Evolutionary conservation across 2,797 vertebrate species (phyloP).

Genomic region (Sebastes minor): DNA sequence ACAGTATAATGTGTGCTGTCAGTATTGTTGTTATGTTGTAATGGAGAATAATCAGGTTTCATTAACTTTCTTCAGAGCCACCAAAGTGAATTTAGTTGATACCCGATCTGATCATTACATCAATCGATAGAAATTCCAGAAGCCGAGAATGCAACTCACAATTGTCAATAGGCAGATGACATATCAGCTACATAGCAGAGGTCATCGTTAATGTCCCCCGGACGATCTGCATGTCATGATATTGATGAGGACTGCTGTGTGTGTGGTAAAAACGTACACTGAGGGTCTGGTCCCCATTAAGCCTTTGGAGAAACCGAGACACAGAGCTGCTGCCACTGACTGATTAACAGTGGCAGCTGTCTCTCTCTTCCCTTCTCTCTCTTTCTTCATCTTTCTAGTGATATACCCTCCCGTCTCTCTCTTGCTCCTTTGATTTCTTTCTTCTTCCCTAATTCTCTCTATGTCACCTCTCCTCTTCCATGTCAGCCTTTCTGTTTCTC

Average conservation of each 20-base stretch:
- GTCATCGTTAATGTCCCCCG: neutral
- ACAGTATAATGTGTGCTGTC: no score
- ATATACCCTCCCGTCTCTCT: constrained; percentile 19
- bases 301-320: constrained; percentile 41
- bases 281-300: constrained; percentile 34
- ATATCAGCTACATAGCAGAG: neutral
- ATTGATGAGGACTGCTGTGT: neutral
- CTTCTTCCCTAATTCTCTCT: neutral
- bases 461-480: neutral
- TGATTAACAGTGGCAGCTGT: constrained; percentile 67
- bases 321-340: constrained; percentile 54
- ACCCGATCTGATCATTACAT: neutral
- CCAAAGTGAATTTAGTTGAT: neutral
- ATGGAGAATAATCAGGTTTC: neutral
- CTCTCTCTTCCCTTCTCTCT: constrained; percentile 18
- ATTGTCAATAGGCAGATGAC: neutral
- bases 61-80: neutral
- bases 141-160: neutral
- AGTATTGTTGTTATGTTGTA: no score
- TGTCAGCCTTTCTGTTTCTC: neutral
- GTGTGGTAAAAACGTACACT: neutral
- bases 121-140: neutral
- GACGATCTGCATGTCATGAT: neutral
- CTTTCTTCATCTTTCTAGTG: constrained; percentile 21
- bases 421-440: neutral